Evolutionary conservation across 2,888 invertebrate species (phyloP), one percentile per base, ranked within the genome.

Genomic region (Torymus texanus): DNA sequence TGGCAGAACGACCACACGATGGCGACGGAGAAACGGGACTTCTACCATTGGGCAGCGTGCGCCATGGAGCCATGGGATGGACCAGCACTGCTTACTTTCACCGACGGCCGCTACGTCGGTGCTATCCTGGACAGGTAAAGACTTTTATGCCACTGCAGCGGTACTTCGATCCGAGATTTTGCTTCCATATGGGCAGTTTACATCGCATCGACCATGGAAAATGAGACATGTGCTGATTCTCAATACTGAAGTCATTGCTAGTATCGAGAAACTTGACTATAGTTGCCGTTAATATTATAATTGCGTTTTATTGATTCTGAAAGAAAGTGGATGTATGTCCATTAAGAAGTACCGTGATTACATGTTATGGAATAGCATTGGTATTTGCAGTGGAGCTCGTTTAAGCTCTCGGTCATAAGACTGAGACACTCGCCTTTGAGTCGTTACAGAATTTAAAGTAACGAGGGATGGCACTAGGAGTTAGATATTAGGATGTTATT

Each of bases 51-150:
- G 99, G 96, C 98, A 14, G 95, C 98, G 0, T 98, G 96, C 88
- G 96, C 95, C 18, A 99, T 99, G 99, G 99, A 99, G 90, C 99
- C 99, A 0, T 99, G 99, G 99, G 99, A 99, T 91, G 99, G 99
- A 50, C 96, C 97, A 1, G 99, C 99, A 0, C 92, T 99, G 81
- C 93, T 99, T 76, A 97, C 99, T 0, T 99, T 99, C 91, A 98
- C 98, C 67, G 99, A 99, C 91, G 99, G 99, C 51, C 94, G 98
- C 51, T 98, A 97, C 88, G 96, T 99, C 87, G 99, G 95, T 79
- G 95, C 95, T 56, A 94, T 95, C 81, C 90, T 96, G 86, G 96
- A 96, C 91, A 92, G 90, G 90, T 90, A 90, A 84, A 87, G 86
- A 29, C 58, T 80, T 76, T 71, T 8, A 41, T 41, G n/a, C 12